Evolutionary conservation across 2,113 vertebrate genomes (phyloP).

Genomic region (Saguinus midas): DNA sequence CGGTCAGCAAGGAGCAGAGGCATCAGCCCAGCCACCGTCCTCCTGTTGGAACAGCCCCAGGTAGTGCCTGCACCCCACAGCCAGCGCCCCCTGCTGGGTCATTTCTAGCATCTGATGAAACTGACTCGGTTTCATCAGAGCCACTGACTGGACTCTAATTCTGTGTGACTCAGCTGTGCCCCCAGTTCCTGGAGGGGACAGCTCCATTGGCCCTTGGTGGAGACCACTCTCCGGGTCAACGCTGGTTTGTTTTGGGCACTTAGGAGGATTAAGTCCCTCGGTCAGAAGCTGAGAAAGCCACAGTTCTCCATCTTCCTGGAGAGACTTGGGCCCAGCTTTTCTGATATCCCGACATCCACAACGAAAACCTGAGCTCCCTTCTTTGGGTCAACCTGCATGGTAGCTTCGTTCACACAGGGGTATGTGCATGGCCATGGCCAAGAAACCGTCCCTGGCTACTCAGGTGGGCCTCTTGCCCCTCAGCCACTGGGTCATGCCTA

Average conservation of each 20-base stretch:
- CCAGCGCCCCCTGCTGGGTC: too few relatives aligned
- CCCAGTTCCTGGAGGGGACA: not conserved
- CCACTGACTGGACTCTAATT: not conserved
- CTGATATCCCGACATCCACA: not conserved
- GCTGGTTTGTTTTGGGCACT: accelerated
- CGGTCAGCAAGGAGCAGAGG: not conserved
- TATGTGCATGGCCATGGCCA: not conserved
- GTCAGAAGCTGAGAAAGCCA: not conserved
- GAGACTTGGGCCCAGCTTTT: not conserved
- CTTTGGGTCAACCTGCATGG: not conserved
- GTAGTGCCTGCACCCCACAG: not conserved
- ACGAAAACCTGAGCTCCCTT: not conserved
- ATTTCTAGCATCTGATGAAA: not conserved
- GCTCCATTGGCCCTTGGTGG: not conserved
- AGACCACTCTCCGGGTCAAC: not conserved
- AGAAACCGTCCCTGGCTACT: not conserved
- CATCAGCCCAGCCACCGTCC: not conserved
- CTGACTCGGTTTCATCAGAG: not conserved
- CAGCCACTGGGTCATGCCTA: not conserved
- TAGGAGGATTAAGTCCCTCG: not conserved
- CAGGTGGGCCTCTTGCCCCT: not conserved
- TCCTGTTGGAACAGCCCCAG: not conserved
- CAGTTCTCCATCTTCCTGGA: not conserved
- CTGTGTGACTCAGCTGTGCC: not conserved
- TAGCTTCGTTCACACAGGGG: not conserved